These are phyloP conservation scores for Lutjanus argentimaculatus DNA, from an alignment of 2,797 vertebrate species.

Conservation along the genomic window DNA sequence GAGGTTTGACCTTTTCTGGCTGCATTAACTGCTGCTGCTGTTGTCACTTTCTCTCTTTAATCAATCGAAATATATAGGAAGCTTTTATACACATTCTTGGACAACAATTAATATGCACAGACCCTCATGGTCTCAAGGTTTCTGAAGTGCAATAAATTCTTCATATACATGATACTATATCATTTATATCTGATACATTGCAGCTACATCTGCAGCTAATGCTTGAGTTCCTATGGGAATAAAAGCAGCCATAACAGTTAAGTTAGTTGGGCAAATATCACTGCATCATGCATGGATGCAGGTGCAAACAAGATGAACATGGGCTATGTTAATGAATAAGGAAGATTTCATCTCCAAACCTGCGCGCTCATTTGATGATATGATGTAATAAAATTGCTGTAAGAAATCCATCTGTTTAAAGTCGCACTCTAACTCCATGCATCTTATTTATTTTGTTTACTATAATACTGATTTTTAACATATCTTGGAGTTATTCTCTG, in stretches of 20 bases:
- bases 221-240: background rate
- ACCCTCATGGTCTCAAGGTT: background rate
- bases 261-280: background rate
- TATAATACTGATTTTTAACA: too few relatives aligned
- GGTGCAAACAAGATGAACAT: background rate
- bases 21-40: constrained; percentile 19
- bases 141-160: background rate
- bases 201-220: background rate
- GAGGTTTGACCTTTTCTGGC: constrained; percentile 41
- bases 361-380: background rate
- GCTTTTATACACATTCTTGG: background rate
- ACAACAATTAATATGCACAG: background rate
- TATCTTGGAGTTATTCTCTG: too few relatives aligned
- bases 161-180: background rate
- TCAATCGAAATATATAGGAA: background rate
- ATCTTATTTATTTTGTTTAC: too few relatives aligned
- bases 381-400: background rate
- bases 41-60: fast-evolving
- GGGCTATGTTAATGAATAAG: background rate
- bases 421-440: too few relatives aligned
- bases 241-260: background rate
- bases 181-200: background rate
- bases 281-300: background rate
- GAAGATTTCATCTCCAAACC: background rate
- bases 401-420: too few relatives aligned